phyloP scores from a whole-genome alignment of 2,888 invertebrate species.

The Eupsilia transversa region DNA sequence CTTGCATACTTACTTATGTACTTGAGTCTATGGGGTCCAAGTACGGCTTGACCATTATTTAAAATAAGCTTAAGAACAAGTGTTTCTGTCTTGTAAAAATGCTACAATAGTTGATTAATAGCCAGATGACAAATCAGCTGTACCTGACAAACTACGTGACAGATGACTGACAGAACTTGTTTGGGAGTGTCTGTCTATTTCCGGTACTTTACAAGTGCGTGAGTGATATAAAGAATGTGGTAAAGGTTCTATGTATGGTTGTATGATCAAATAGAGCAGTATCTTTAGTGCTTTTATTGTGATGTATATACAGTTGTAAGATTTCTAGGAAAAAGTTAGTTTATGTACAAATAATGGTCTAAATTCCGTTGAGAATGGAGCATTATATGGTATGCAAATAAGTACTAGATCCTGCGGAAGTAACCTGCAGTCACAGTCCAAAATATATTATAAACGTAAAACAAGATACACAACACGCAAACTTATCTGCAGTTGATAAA shows the following conservation, averaged over 20 bases:
- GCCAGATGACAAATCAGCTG: constrained; percentile 43
- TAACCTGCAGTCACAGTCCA: neutral
- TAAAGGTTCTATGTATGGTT: constrained; percentile 31
- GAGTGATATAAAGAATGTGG: constrained; percentile 34
- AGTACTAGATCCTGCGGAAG: too few relatives aligned
- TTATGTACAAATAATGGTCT: too few relatives aligned
- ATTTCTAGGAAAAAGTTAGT: neutral
- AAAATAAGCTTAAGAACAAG: constrained; percentile 56
- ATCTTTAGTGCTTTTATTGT: constrained; percentile 3
- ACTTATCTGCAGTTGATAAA: neutral
- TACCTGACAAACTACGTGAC: constrained; percentile 42
- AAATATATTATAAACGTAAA: neutral
- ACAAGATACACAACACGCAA: neutral
- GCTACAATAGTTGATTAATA: constrained; percentile 63
- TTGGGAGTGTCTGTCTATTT: constrained; percentile 41
- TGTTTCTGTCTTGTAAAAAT: constrained; percentile 58
- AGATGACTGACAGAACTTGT: constrained; percentile 55
- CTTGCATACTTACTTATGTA: constrained; percentile 30
- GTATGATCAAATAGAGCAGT: constrained; percentile 18
- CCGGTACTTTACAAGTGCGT: constrained; percentile 39
- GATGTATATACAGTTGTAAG: neutral
- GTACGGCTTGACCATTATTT: constrained; percentile 25
- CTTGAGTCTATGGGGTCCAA: constrained; percentile 27
- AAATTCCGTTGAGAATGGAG: too few relatives aligned
- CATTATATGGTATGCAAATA: neutral